These are phyloP conservation scores for Lerista edwardsae DNA, from an alignment of 2,797 vertebrate species.

Conservation along the genomic window DNA sequence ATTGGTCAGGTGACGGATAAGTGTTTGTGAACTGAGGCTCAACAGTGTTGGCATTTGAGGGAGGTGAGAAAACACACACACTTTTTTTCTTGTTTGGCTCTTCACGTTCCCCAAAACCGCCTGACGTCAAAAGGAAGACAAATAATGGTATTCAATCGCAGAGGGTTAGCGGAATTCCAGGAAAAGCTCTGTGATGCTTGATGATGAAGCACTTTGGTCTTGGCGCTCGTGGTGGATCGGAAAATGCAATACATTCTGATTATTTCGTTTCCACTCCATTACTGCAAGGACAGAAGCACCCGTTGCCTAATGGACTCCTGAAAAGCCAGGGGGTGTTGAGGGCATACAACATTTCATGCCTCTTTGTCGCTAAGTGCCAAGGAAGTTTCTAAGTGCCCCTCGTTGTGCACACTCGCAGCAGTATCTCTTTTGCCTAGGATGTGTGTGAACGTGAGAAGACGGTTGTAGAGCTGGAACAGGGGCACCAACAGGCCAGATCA, in stretches of 20 bases:
- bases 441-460: not conserved
- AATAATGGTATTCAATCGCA: constrained; percentile 34
- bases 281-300: not conserved
- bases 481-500: no score
- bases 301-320: not conserved
- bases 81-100: constrained; percentile 32
- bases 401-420: not conserved
- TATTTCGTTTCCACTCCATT: constrained; percentile 3
- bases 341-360: not conserved
- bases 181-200: not conserved
- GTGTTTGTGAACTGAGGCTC: no score
- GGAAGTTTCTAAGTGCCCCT: not conserved
- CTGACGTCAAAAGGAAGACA: constrained; percentile 30
- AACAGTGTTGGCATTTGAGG: constrained; percentile 34
- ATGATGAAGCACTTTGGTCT: constrained; percentile 14
- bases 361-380: not conserved
- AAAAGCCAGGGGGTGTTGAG: not conserved
- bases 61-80: not conserved
- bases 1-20: no score
- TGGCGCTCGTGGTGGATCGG: constrained; percentile 11
- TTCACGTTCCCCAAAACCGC: constrained; percentile 22
- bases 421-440: not conserved
- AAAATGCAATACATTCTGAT: not conserved
- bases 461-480: no score
- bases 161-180: not conserved